phyloP scores from a whole-genome alignment of 35 echinoderm and acorn worm genomes.

The Amphiura filiformis region DNA sequence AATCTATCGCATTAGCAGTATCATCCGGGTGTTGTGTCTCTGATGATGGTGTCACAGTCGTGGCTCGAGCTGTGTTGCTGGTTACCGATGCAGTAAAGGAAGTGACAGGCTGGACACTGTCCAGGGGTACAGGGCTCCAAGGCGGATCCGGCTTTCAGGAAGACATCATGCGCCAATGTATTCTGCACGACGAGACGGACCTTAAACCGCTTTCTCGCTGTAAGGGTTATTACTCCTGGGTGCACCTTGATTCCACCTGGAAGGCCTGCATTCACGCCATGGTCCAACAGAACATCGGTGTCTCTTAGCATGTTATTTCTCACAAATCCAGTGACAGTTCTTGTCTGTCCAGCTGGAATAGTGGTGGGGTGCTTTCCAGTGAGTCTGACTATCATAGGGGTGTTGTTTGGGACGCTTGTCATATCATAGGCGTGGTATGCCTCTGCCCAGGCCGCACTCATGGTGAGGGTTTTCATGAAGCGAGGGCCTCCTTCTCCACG shows the following conservation, averaged over 20 bases:
- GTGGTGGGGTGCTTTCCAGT: neutral
- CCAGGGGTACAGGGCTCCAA: neutral
- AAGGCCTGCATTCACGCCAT: neutral
- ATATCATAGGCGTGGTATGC: neutral
- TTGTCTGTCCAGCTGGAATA: neutral
- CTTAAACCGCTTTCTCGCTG: neutral
- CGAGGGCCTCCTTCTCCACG: neutral
- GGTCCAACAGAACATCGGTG: neutral
- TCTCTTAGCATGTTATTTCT: neutral
- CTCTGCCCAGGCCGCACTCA: neutral
- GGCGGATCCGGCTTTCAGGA: neutral
- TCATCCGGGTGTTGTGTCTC: neutral
- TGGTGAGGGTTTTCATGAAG: neutral
- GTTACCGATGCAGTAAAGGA: neutral
- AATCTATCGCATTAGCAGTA: neutral
- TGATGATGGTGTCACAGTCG: neutral
- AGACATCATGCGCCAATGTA: neutral
- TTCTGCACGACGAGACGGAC: neutral
- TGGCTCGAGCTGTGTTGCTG: neutral
- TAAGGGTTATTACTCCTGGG: neutral
- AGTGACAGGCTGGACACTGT: neutral
- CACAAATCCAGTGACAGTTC: neutral
- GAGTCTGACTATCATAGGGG: neutral
- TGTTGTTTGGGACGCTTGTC: neutral
- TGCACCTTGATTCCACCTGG: neutral